Evolutionary conservation across 2,888 invertebrate genomes (phyloP).

Genomic region (Cotesia congregata): DNA sequence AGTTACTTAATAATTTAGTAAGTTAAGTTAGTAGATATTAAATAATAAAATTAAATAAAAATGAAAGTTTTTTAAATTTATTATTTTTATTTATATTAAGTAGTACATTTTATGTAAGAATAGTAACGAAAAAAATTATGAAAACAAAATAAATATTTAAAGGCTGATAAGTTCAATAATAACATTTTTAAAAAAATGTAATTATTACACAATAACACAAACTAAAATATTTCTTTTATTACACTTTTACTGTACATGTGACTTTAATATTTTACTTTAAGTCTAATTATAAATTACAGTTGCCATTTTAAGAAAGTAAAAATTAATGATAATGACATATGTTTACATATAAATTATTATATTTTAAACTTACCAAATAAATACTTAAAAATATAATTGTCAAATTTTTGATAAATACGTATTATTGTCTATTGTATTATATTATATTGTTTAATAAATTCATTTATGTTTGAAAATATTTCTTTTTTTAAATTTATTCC

Average conservation of each 20-base stretch:
- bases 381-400: not conserved
- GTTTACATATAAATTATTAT: not conserved
- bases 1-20: not conserved
- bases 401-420: not conserved
- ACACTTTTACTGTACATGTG: not conserved
- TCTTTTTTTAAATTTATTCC: not conserved
- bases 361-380: not conserved
- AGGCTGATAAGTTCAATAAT: constrained; percentile 6
- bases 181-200: not conserved
- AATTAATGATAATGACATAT: not conserved
- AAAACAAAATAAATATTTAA: not conserved
- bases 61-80: too few species aligned
- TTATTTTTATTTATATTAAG: too few species aligned
- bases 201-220: not conserved
- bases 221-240: not conserved
- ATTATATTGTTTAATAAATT: not conserved
- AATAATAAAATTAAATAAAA: not conserved
- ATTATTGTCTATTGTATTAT: not conserved
- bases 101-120: too few species aligned
- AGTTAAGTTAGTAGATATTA: not conserved
- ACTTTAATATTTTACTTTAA: not conserved
- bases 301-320: not conserved
- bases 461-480: not conserved
- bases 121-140: too few species aligned
- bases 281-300: not conserved